Conservation (phyloP, 2,797 vertebrate genomes). For the Enteromius trimaculatus region DNA sequence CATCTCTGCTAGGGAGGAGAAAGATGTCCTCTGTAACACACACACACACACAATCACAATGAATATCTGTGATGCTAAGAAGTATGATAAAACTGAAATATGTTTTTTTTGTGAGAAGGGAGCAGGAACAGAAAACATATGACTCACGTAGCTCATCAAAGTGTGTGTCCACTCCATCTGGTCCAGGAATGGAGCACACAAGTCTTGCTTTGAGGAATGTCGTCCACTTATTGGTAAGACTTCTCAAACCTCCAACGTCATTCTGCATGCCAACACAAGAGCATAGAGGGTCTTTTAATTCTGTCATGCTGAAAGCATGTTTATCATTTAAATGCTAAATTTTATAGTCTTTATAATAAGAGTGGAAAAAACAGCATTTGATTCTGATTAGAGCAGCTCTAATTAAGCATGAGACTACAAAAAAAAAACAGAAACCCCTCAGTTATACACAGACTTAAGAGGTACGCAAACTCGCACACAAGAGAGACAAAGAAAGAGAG, state of each 20-base stretch:
- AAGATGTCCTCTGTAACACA: slow-evolving; percentile 89
- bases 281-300: slow-evolving; percentile 12
- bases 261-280: slow-evolving; percentile 80
- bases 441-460: slow-evolving; percentile 28
- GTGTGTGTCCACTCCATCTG: slow-evolving; percentile 92
- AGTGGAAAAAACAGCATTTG: slow-evolving; percentile 50
- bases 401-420: slow-evolving; percentile 38
- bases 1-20: slow-evolving; percentile 91
- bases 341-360: slow-evolving; percentile 46
- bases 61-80: neutral
- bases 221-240: slow-evolving; percentile 98
- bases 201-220: slow-evolving; percentile 96
- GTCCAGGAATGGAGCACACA: slow-evolving; percentile 93
- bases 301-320: neutral
- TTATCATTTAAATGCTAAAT: slow-evolving; percentile 26
- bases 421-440: slow-evolving; percentile 33
- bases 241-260: slow-evolving; percentile 94
- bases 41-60: slow-evolving; percentile 32
- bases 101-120: neutral
- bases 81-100: slow-evolving; percentile 6
- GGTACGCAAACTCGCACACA: neutral
- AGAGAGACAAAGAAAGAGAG: slow-evolving; percentile 22
- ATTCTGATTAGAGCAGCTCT: slow-evolving; percentile 49
- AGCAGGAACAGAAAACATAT: slow-evolving; percentile 1
- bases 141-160: slow-evolving; percentile 97